Base-by-base conservation (phyloP, 2,888 invertebrate species). In the Labia minor region DNA sequence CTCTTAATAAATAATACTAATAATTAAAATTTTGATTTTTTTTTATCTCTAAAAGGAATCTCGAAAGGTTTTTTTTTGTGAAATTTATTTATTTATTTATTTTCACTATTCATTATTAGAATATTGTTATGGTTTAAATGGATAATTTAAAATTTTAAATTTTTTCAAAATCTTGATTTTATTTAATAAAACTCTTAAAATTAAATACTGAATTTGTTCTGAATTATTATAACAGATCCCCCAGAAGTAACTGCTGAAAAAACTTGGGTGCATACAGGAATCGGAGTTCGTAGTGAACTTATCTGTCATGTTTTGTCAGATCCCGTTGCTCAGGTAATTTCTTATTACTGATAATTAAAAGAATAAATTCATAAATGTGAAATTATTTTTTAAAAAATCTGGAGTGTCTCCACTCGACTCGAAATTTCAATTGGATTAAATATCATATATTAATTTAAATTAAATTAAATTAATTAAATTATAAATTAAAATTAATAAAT, bases 241-340 rank as follows among this genome's bases (percentile, higher is more conserved):
- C 92, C 92, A 0, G 88, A 87, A 73, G 82, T 90, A 19, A 80
- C 81, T 37, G 82, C 86, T 1, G 78, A 81, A 0, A 83, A 84
- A 10, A 80, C 82, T 1, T 87, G 88, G 82, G 84, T 91, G 20
- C 91, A 92, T 77, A 87, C 88, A 0, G 86, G 88, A 1, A 81
- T 87, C 0, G 87, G 86, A 0, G 81, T 88, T 61, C 82, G 87
- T 61, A 85, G 87, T 0, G 86, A 85, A 69, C 76, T 92, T 33
- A 83, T 86, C 61, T 92, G 90, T 70, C 78, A 78, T 3, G 82
- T 91, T 11, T 83, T 84, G 70, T 82, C 90, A 0, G 84, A 84
- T 71, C 92, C 92, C 0, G 80, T 83, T 14, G 86, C 90, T 0
- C 79, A 83, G 70, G 85, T 89, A 21, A 61, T 49, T 49, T 49